Base-by-base conservation (phyloP, 2,888 invertebrate species). In the Stenodera caucasica region DNA sequence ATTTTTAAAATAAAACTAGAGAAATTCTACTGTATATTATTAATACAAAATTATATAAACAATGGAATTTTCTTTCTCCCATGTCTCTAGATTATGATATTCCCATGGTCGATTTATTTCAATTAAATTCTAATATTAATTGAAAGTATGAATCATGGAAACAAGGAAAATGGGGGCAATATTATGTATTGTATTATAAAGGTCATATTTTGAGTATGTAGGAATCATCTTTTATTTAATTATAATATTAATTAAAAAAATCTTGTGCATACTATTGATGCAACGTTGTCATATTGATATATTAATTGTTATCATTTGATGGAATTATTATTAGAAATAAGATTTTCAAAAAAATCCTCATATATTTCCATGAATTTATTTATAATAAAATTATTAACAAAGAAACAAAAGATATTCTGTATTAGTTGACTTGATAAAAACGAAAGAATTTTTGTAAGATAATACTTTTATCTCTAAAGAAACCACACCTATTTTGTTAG, bases 61-160 rank as follows among this genome's bases (percentile, higher is more conserved):
- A 40, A 18, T 40, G 15, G 40, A 40, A 40, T 40, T 18, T 40
- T 18, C 40, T 40, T 40, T 40, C 40, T 11, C 40, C 9, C 9
- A 18, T 40, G 18, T 40, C 40, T 9, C 40, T 18, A 40, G 40
- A 40, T 40, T 40, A 18, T 18, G 18, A 3, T 40, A 18, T 40
- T 40, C 18, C 40, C 40, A 40, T 40, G 40, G 40, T 40, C 40
- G 40, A 40, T 40, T 40, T 40, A 40, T 40, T 40, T 40, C 40
- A 40, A 40, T 40, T 40, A 18, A 40, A 40, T 40, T 9, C 40
- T 18, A 18, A 40, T 40, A 15, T 40, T 40, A 40, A 40, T 40
- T 40, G 40, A 40, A 40, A 40, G 40, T 40, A 40, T 40, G 40
- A 40, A 40, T 40, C 40, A 40, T 40, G 15, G 7, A n/a, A 9